phyloP scores from a whole-genome alignment of 2,113 vertebrate species.

The Myocastor coypus region DNA sequence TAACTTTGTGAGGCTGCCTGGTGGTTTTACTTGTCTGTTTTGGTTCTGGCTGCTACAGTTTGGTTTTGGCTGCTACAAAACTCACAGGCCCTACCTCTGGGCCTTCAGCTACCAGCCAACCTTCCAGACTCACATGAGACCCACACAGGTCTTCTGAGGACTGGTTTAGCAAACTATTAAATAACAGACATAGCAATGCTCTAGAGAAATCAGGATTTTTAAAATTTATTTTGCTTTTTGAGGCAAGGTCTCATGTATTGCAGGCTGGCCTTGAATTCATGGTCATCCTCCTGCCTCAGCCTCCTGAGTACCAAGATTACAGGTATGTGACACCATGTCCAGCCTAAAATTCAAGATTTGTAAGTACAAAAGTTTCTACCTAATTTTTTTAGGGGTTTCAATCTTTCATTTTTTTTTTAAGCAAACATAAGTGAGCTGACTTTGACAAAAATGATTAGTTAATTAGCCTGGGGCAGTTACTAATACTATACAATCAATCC shows the following conservation, averaged over 20 bases:
- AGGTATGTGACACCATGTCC: background rate
- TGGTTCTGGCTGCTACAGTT: no score
- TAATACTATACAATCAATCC: constrained; percentile 75
- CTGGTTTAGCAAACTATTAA: constrained; percentile 46
- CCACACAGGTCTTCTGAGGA: background rate
- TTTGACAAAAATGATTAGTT: constrained; percentile 63
- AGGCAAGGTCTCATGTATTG: background rate
- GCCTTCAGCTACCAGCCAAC: background rate
- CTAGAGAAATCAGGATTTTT: constrained; percentile 25
- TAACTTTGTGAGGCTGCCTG: background rate
- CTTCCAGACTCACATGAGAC: background rate
- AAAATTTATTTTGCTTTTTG: background rate
- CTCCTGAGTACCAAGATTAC: background rate
- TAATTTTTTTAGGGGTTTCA: constrained; percentile 34
- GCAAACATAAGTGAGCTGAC: background rate
- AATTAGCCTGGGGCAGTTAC: constrained; percentile 22
- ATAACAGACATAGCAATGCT: background rate
- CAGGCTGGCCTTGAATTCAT: background rate
- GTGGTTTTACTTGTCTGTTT: background rate
- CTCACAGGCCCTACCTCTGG: background rate
- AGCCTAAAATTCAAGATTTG: background rate
- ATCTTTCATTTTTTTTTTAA: constrained; percentile 36
- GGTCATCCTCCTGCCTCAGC: background rate
- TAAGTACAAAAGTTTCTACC: constrained; percentile 47
- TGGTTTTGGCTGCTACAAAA: no score